Evolutionary conservation across 2,888 invertebrate species (phyloP), one percentile per base, ranked within the genome.

Genomic region (Pachycephus smyrnensis): DNA sequence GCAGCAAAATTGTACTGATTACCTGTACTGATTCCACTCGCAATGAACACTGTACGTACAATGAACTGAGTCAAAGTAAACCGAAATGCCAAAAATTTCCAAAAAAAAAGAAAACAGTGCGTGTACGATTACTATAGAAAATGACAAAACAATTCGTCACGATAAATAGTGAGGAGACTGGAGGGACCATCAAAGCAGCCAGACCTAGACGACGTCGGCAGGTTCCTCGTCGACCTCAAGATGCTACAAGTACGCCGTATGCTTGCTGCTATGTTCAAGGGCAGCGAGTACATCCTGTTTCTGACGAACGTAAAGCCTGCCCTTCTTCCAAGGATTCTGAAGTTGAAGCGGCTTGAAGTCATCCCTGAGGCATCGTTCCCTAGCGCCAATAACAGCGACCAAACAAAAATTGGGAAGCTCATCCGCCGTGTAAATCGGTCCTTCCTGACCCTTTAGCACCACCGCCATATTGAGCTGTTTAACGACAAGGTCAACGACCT

Each of bases 241-340:
- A 69, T 76, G 82, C 84, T 92, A 92, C 86, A 92, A 88, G 84
- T 91, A 95, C 81, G 95, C 94, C 76, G 95, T 95, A 87, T 96
- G 96, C 86, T 96, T 95, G 88, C 96, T 96, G 86, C 97, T 97
- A 92, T 97, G 97, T 89, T 97, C 97, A 55, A 97, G 93, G 30
- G 97, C 97, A 37, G 97, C 97, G 73, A 97, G 92, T 4, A 97
- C 95, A 88, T 97, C 97, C 87, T 97, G 97, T 90, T 97, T 98
- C 90, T 97, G 96, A 76, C 98, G 93, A 4, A 99, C 98, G 92
- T 97, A 98, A 81, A 99, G 92, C 79, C 98, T 94, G 0, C 99
- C 99, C 89, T 97, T 97, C 82, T 97, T 95, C 99, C 99, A 99
- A 0, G 98, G 98, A 91, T 98, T 98, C 91, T 98, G 98, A 77